Evolutionary conservation across 1,140 invertebrate species (phyloP).

Genomic region (Pseudachorutes palmiensis): DNA sequence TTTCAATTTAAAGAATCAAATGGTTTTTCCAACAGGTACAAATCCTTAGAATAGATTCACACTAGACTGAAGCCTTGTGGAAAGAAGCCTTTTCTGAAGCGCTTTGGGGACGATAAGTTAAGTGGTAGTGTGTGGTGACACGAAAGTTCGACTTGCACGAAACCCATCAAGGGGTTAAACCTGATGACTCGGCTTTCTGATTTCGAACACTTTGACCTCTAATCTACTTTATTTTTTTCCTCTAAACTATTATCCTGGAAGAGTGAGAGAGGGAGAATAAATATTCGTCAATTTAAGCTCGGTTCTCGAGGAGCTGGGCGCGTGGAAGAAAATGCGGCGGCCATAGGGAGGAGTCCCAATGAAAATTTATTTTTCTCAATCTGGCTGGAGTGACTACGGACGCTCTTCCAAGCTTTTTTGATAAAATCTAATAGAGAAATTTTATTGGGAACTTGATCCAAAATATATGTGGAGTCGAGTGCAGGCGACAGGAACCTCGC

Average conservation of each 20-base stretch:
- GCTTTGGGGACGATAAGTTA: too few species aligned
- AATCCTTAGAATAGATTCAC: too few species aligned
- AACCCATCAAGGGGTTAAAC: too few species aligned
- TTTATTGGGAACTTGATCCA: constrained; percentile 14
- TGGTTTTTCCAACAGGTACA: too few species aligned
- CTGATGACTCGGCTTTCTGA: neutral
- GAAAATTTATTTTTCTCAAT: constrained; percentile 32
- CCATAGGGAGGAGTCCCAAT: constrained; percentile 19
- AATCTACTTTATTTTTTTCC: too few species aligned
- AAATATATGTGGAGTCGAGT: neutral
- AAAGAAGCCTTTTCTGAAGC: too few species aligned
- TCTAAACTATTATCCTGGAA: too few species aligned
- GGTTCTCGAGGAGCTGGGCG: neutral
- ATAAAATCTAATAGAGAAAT: constrained; percentile 27
- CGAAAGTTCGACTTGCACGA: too few species aligned
- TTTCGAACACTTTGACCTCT: neutral
- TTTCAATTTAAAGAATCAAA: too few species aligned
- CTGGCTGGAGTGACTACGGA: neutral
- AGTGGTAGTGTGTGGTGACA: too few species aligned
- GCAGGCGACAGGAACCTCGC: neutral
- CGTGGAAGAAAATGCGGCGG: neutral
- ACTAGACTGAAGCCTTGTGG: neutral
- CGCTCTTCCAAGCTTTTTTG: constrained; percentile 10
- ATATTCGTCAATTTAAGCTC: constrained; percentile 33
- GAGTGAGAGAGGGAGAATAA: constrained; percentile 31